phyloP scores from a whole-genome alignment of 2,113 vertebrate genomes.

The Australoheros scitulus region DNA sequence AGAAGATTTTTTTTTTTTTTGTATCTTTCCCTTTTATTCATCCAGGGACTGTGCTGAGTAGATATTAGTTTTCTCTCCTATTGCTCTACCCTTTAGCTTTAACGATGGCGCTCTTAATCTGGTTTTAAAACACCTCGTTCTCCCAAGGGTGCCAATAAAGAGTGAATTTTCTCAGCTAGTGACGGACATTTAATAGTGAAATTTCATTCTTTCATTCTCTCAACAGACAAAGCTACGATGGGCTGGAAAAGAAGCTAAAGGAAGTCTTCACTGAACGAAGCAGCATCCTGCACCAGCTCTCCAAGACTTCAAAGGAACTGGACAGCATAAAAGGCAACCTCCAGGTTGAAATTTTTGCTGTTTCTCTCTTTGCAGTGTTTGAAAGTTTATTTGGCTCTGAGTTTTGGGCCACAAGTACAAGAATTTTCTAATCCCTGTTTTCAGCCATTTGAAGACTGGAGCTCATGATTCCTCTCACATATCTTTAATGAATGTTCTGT shows the following conservation, averaged over 20 bases:
- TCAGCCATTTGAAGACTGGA: neutral
- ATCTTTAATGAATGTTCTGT: constrained; percentile 22
- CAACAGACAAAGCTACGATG: constrained; percentile 91
- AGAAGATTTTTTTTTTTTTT: neutral
- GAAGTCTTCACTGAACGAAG: constrained; percentile 93
- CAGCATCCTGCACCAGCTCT: constrained; percentile 89
- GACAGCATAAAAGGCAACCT: constrained; percentile 93
- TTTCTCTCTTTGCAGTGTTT: constrained; percentile 28
- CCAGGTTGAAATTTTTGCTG: constrained; percentile 81
- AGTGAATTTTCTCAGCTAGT: constrained; percentile 38
- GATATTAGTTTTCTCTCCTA: constrained; percentile 43
- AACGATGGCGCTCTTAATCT: constrained; percentile 39
- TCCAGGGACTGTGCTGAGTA: constrained; percentile 31
- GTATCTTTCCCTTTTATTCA: constrained; percentile 10
- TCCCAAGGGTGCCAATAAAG: constrained; percentile 51
- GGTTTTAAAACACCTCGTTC: constrained; percentile 41
- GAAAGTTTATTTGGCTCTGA: neutral
- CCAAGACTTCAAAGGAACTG: constrained; percentile 93
- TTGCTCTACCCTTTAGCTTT: constrained; percentile 39
- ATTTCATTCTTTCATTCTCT: constrained; percentile 53
- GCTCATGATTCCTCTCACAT: neutral
- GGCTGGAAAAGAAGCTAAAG: constrained; percentile 92
- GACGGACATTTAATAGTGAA: constrained; percentile 49
- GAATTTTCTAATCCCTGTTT: neutral
- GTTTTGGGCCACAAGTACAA: neutral